These are phyloP conservation scores for Myiopsitta monachus DNA, from an alignment of 2,113 vertebrate genomes.

Conservation along the genomic window DNA sequence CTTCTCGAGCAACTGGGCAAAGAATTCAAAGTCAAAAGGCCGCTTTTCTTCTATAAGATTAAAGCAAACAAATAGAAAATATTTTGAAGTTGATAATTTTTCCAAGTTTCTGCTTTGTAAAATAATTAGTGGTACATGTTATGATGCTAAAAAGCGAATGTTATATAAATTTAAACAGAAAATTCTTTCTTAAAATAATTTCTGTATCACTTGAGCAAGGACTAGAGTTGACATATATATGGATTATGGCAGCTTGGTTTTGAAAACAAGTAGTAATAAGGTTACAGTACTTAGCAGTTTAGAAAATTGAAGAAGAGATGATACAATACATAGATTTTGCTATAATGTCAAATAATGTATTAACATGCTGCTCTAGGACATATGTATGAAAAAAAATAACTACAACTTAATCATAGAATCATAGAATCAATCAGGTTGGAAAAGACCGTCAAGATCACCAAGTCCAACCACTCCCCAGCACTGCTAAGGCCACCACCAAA, in stretches of 20 bases:
- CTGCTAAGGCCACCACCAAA: background rate
- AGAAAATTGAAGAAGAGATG: background rate
- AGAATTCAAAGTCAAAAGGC: constrained; percentile 91
- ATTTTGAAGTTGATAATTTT: background rate
- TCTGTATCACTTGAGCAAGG: background rate
- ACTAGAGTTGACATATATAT: background rate
- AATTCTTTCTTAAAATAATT: background rate
- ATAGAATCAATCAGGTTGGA: background rate
- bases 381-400: background rate
- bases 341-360: background rate
- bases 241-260: background rate
- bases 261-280: background rate
- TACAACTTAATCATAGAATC: background rate
- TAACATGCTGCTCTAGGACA: background rate
- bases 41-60: constrained; percentile 83
- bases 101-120: background rate
- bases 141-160: background rate
- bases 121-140: background rate
- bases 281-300: background rate
- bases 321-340: background rate
- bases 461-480: background rate
- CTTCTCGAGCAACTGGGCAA: constrained; percentile 87
- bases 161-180: background rate
- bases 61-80: constrained; percentile 30
- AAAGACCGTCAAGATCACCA: background rate